These are phyloP conservation scores for Cyprinodon variegatus DNA, from an alignment of 2,113 vertebrate genomes.

Conservation along the genomic window DNA sequence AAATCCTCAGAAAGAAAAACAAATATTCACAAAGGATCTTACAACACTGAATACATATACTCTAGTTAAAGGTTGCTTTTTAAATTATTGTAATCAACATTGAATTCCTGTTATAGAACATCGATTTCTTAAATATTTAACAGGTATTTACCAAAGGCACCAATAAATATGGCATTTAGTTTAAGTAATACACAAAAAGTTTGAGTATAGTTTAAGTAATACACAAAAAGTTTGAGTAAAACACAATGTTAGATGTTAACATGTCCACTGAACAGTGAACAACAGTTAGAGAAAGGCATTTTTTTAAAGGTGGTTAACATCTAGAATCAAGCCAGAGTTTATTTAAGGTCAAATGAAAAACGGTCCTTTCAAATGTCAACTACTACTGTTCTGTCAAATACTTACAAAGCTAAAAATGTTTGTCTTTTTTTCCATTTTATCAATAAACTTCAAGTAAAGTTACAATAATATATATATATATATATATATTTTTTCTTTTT, in stretches of 20 bases:
- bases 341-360: not conserved
- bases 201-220: no score
- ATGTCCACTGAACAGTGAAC: not conserved
- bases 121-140: not conserved
- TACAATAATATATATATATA: not conserved
- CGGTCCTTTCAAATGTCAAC: not conserved
- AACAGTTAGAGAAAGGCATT: not conserved
- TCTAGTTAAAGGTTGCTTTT: not conserved
- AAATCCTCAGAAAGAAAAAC: not conserved
- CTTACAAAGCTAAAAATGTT: not conserved
- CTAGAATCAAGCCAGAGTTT: not conserved
- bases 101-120: not conserved
- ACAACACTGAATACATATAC: not conserved
- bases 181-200: not conserved
- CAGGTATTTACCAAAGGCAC: not conserved
- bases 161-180: not conserved
- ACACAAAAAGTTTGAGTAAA: not conserved
- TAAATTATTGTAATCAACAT: not conserved
- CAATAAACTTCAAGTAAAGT: conserved; percentile 8
- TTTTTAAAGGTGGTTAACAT: not conserved
- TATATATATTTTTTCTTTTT: no score
- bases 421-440: not conserved
- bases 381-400: not conserved
- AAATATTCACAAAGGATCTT: not conserved
- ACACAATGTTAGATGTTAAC: not conserved